Base-by-base conservation (phyloP, 64 coral and sea anemone genomes). In the Montipora foliosa region DNA sequence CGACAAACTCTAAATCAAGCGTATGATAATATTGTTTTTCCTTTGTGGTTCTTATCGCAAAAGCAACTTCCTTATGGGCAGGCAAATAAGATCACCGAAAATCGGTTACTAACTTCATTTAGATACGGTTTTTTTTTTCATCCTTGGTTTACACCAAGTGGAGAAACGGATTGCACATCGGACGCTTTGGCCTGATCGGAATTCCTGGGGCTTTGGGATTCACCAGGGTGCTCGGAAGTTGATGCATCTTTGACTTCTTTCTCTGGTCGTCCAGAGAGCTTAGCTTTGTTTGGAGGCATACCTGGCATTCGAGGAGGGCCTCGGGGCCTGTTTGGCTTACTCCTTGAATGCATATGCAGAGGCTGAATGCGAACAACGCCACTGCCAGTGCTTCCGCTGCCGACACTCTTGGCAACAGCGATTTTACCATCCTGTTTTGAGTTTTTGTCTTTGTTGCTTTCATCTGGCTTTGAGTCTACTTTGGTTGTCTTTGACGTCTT, bases 401-500 rank as follows among this genome's bases (percentile, higher is more conserved):
- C 25, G 21, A 60, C 61, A 50, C 92, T 68, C 46, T 93, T 93
- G 59, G 15, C 73, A 44, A n/a, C 47, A 13, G 74, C 17, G 44
- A 48, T 45, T 81, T 93, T 93, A 77, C 92, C 92, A 93, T 93
- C 85, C 59, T 66, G 75, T 58, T 87, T 80, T 64, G 59, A 59
- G 74, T 49, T 86, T n/a, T 51, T 86, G n/a, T 86, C 66, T 93
- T 88, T 85, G 47, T 53, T 93, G 29, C 47, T 47, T 79, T 93
- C 92, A 71, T 88, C 92, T 79, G 74, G 76, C 64, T 93, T 93
- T 78, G 90, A 77, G 50, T 92, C 90, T 75, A 46, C 22, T 85
- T 92, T 92, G 64, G 59, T 93, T 88, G 83, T 85, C 84, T 93
- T 93, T 88, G 92, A 87, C 85, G 77, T 93, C 83, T 88, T 93